Conservation (phyloP, 2,797 vertebrate genomes). For the Cossypha heuglini region DNA sequence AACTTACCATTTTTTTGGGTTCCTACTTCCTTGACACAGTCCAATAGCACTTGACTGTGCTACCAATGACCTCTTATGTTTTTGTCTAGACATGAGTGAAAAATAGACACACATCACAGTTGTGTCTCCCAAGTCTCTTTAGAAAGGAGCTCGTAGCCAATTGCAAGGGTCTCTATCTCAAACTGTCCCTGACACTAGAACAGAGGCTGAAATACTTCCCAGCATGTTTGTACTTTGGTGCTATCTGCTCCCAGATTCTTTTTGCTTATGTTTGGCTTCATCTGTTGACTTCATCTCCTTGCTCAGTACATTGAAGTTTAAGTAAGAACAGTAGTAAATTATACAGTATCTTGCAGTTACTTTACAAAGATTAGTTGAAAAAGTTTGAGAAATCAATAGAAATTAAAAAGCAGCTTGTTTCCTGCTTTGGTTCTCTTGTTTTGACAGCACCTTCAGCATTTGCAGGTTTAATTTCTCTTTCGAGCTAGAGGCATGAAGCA, state of each 20-base stretch:
- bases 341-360: background rate
- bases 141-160: background rate
- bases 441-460: conserved; percentile 17
- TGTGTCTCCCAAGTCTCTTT: background rate
- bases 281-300: background rate
- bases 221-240: background rate
- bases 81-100: background rate
- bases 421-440: background rate
- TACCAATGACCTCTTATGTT: background rate
- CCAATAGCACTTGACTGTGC: fast-evolving
- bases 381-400: background rate
- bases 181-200: background rate
- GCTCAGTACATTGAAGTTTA: background rate
- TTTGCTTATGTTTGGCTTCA: background rate
- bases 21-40: background rate
- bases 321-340: background rate
- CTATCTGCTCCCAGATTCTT: background rate
- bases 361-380: background rate
- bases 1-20: background rate
- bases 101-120: background rate
- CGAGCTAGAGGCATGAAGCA: background rate
- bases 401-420: conserved; percentile 38
- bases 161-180: background rate
- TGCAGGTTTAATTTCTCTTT: conserved; percentile 28
- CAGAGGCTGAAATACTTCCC: background rate